Evolutionary conservation across 2,113 vertebrate species (phyloP).

Genomic region (Macrotis lagotis): DNA sequence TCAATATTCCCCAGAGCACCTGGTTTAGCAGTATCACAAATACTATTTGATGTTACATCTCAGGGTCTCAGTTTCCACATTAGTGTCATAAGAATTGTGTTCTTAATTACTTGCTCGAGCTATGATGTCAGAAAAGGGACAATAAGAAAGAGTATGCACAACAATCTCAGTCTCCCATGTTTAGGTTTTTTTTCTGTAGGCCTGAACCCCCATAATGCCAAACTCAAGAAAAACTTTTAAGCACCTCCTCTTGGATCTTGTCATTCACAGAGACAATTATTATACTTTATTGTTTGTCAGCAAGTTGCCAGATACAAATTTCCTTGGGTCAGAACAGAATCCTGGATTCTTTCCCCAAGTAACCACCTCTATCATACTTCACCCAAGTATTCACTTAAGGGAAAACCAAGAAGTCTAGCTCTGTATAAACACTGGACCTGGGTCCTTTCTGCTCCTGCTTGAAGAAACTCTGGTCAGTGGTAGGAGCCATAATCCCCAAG

Average conservation of each 20-base stretch:
- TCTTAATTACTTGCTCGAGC: neutral
- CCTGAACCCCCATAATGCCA: no score
- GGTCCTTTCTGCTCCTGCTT: neutral
- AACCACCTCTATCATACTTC: no score
- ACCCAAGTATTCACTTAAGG: neutral
- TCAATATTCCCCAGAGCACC: no score
- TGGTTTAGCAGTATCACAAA: neutral
- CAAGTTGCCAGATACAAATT: neutral
- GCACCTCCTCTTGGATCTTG: no score
- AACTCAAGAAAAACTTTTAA: no score
- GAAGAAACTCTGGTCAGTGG: no score
- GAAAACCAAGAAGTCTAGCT: neutral
- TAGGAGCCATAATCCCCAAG: no score
- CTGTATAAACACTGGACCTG: neutral
- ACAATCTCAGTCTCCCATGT: accelerated
- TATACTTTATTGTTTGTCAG: no score
- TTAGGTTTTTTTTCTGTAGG: neutral
- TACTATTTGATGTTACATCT: neutral
- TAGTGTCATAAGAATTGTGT: neutral
- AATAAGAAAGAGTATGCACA: neutral
- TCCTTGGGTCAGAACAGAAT: neutral
- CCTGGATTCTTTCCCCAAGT: neutral
- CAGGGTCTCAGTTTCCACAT: neutral
- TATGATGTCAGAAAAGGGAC: neutral
- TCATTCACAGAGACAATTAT: neutral